These are phyloP conservation scores for Trochalopteron elliotii DNA, from an alignment of 2,113 vertebrate species.

Conservation along the genomic window DNA sequence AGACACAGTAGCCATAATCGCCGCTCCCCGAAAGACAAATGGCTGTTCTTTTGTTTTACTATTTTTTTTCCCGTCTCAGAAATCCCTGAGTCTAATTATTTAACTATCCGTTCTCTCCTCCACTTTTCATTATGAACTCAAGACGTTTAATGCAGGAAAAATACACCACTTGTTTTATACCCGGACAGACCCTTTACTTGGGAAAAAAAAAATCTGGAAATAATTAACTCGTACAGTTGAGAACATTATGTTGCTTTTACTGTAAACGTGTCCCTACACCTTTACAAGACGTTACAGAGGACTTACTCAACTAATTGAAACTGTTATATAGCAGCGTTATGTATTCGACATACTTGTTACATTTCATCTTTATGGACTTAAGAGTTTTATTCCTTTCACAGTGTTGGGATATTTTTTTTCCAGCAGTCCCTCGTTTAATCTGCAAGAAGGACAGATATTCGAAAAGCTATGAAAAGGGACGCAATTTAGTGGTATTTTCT, in stretches of 20 bases:
- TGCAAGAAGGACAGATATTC: background rate
- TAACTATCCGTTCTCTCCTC: constrained; percentile 52
- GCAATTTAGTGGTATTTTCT: background rate
- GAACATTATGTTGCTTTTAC: constrained; percentile 73
- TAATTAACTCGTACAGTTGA: constrained; percentile 75
- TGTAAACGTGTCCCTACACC: constrained; percentile 70
- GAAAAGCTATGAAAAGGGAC: background rate
- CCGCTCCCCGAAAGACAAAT: background rate
- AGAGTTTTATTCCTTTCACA: constrained; percentile 47
- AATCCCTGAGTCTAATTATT: constrained; percentile 38
- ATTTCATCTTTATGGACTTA: constrained; percentile 65
- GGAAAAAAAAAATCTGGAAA: constrained; percentile 70
- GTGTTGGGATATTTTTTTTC: background rate
- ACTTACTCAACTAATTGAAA: constrained; percentile 49
- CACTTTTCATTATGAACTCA: constrained; percentile 64
- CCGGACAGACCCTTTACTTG: constrained; percentile 55
- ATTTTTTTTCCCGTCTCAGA: background rate
- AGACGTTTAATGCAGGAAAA: constrained; percentile 61
- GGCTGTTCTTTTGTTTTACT: background rate
- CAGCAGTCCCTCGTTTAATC: background rate
- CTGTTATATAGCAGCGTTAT: constrained; percentile 57
- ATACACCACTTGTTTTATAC: constrained; percentile 56
- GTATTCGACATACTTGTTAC: constrained; percentile 63
- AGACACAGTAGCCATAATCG: background rate
- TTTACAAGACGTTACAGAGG: constrained; percentile 69